Evolutionary conservation across 2,888 invertebrate species (phyloP).

Genomic region (Himalopsyche anomala): DNA sequence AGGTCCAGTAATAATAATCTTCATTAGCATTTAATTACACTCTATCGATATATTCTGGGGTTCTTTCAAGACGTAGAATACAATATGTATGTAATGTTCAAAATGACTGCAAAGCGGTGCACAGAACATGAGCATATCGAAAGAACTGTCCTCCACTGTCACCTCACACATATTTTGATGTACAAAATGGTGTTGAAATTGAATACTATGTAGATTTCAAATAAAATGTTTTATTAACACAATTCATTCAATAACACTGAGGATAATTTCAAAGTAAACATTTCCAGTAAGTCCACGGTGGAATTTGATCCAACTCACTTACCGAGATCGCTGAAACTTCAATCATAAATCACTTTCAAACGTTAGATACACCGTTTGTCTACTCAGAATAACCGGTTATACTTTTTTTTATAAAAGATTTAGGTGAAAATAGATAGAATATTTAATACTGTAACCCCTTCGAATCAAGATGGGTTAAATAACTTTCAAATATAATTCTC

Average conservation of each 20-base stretch:
- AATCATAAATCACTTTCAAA: slow-evolving; percentile 62
- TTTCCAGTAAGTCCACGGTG: slow-evolving; percentile 77
- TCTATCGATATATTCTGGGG: too few species aligned
- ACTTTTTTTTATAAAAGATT: slow-evolving; percentile 62
- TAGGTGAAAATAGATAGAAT: slow-evolving; percentile 61
- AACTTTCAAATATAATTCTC: slow-evolving; percentile 59
- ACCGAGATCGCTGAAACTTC: slow-evolving; percentile 64
- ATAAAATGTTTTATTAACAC: slow-evolving; percentile 79
- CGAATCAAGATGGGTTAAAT: slow-evolving; percentile 58
- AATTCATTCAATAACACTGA: slow-evolving; percentile 80
- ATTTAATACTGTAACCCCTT: slow-evolving; percentile 64
- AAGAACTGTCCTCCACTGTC: too few species aligned
- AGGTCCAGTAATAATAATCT: too few species aligned
- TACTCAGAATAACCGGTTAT: slow-evolving; percentile 60
- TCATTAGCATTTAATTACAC: too few species aligned
- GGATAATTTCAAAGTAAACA: slow-evolving; percentile 74
- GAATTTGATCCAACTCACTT: slow-evolving; percentile 61
- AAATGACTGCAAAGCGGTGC: too few species aligned
- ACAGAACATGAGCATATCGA: too few species aligned
- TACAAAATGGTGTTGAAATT: slow-evolving; percentile 19
- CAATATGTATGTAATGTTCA: too few species aligned
- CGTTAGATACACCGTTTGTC: slow-evolving; percentile 64
- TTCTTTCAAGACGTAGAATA: too few species aligned
- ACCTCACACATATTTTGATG: too few species aligned
- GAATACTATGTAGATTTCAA: slow-evolving; percentile 49